phyloP scores from a whole-genome alignment of 2,113 vertebrate genomes.

The Bambusicola thoracicus region DNA sequence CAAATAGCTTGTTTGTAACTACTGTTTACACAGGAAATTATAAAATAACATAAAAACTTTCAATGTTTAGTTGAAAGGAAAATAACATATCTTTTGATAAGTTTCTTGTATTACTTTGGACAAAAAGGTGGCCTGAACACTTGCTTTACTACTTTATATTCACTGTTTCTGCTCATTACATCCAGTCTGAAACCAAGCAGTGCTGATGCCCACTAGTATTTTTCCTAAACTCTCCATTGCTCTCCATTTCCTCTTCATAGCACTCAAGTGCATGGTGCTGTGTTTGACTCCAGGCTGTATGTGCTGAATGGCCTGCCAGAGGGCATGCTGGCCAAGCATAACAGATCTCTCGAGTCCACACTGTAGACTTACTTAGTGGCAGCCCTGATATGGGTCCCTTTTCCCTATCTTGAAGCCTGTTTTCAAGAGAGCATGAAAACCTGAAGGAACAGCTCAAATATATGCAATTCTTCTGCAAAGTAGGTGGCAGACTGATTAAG shows the following conservation, averaged over 20 bases:
- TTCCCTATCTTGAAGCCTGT: neutral
- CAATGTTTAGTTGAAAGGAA: neutral
- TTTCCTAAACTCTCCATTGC: neutral
- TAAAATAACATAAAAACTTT: neutral
- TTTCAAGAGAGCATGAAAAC: neutral
- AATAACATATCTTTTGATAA: neutral
- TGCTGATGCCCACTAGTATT: neutral
- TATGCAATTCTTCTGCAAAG: neutral
- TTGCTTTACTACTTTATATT: neutral
- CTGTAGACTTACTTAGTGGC: neutral
- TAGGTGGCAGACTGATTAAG: neutral
- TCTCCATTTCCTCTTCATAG: neutral
- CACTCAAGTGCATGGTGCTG: neutral
- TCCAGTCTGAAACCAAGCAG: neutral
- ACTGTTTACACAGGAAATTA: neutral
- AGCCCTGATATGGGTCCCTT: neutral
- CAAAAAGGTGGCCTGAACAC: neutral
- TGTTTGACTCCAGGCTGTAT: neutral
- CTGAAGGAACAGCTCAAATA: neutral
- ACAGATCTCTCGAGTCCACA: neutral
- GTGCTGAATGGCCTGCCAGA: neutral
- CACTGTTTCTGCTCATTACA: neutral
- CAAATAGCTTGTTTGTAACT: neutral
- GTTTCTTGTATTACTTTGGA: neutral
- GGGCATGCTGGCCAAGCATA: neutral